A percentile compares a stretch with the other conserved stretches of the same genome.
These are phyloP conservation scores for Rallus limicola DNA, from an alignment of 2,113 vertebrate genomes.

Conservation along the genomic window DNA sequence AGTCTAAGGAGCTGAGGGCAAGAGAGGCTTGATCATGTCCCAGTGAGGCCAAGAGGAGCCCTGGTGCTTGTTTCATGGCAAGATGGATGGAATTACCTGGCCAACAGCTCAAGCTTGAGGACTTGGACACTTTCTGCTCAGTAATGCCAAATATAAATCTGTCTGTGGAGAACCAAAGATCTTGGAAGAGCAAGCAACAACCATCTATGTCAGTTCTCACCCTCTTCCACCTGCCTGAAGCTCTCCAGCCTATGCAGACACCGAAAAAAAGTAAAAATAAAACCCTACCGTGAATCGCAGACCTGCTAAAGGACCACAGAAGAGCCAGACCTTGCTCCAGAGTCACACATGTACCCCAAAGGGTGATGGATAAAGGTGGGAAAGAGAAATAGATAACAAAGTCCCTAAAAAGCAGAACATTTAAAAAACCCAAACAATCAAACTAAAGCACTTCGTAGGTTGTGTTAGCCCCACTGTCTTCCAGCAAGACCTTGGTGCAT, in stretches of 20 bases:
- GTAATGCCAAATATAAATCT: neutral
- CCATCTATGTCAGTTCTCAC: fast-evolving
- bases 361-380: neutral
- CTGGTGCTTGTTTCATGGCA: neutral
- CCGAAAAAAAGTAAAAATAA: neutral
- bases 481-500: neutral
- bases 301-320: fast-evolving
- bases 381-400: neutral
- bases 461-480: neutral
- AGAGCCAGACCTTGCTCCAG: neutral
- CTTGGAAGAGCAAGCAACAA: neutral
- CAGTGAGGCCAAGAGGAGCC: neutral
- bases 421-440: fast-evolving
- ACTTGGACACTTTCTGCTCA: fast-evolving
- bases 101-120: neutral
- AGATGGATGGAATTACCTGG: neutral
- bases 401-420: neutral
- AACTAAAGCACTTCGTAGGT: neutral
- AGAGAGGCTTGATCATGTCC: neutral
- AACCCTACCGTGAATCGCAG: neutral
- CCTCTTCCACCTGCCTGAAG: neutral
- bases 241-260: neutral
- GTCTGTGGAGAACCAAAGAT: neutral
- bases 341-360: fast-evolving
- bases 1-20: neutral